These are phyloP conservation scores for Cryptocephalus moraei DNA, from an alignment of 2,888 invertebrate genomes.

Conservation along the genomic window DNA sequence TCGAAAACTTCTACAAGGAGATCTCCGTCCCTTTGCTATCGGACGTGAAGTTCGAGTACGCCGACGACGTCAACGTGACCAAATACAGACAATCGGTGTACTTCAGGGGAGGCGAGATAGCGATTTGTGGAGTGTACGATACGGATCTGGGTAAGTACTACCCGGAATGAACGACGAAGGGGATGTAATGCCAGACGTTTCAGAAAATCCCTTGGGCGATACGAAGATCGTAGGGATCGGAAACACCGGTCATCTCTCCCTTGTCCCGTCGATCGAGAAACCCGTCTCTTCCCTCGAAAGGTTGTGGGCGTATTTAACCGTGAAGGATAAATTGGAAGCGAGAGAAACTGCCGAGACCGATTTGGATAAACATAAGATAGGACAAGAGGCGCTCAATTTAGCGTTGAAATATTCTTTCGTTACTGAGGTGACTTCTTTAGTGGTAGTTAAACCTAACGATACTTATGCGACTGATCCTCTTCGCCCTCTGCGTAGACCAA, in stretches of 20 bases:
- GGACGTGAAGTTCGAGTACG: constrained; percentile 52
- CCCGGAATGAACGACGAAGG: no score
- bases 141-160: no score
- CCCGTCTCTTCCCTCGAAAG: constrained; percentile 23
- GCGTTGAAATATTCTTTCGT: constrained; percentile 49
- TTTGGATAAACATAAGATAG: constrained; percentile 19
- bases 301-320: constrained; percentile 54
- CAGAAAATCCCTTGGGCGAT: no score
- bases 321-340: constrained; percentile 49
- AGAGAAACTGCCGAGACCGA: constrained; percentile 18
- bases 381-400: constrained; percentile 43
- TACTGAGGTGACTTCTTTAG: constrained; percentile 55
- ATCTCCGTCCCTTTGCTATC: constrained; percentile 55
- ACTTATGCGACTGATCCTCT: no score
- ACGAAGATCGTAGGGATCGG: no score
- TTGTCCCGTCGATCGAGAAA: background rate
- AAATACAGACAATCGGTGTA: constrained; percentile 41
- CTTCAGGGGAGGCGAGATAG: constrained; percentile 52
- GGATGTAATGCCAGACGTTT: no score
- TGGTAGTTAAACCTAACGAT: constrained; percentile 52
- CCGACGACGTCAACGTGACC: constrained; percentile 46
- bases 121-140: constrained; percentile 44
- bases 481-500: no score
- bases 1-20: constrained; percentile 53
- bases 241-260: no score